Evolutionary conservation across 1,140 invertebrate genomes (phyloP).

Genomic region (Macrotrachela quadricornifera): DNA sequence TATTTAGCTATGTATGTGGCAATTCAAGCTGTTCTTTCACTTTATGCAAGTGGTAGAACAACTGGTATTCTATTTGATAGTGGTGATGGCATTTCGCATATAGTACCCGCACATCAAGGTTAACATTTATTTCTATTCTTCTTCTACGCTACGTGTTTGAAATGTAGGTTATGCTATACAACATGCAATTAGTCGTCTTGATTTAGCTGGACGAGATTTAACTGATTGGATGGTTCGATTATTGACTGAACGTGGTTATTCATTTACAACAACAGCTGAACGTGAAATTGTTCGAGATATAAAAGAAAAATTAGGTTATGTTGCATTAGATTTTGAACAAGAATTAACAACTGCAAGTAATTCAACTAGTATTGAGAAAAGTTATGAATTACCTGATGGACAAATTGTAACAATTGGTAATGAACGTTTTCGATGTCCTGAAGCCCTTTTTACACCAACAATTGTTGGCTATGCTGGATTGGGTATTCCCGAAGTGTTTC

Average conservation of each 20-base stretch:
- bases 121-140: slow-evolving; percentile 38
- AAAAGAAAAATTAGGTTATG: slow-evolving; percentile 67
- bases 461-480: not conserved
- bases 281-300: slow-evolving; percentile 9
- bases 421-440: slow-evolving; percentile 81
- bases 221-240: slow-evolving; percentile 92
- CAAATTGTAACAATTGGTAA: slow-evolving; percentile 83
- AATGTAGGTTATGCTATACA: slow-evolving; percentile 40
- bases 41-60: slow-evolving; percentile 78
- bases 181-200: slow-evolving; percentile 61
- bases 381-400: slow-evolving; percentile 74
- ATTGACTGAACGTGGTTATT: slow-evolving; percentile 81
- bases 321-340: slow-evolving; percentile 70
- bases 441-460: slow-evolving; percentile 60
- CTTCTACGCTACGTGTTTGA: no score
- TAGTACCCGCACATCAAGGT: slow-evolving; percentile 77
- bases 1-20: slow-evolving; percentile 43
- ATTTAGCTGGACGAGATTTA: slow-evolving; percentile 73
- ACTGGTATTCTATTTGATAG: slow-evolving; percentile 77
- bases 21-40: slow-evolving; percentile 68
- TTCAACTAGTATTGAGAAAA: slow-evolving; percentile 64
- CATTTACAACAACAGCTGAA: slow-evolving; percentile 62
- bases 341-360: slow-evolving; percentile 79
- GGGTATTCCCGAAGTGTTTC: slow-evolving; percentile 17
- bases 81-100: slow-evolving; percentile 81